These are phyloP conservation scores for Gerosis bhagava DNA, from an alignment of 2,888 invertebrate species.

Conservation along the genomic window DNA sequence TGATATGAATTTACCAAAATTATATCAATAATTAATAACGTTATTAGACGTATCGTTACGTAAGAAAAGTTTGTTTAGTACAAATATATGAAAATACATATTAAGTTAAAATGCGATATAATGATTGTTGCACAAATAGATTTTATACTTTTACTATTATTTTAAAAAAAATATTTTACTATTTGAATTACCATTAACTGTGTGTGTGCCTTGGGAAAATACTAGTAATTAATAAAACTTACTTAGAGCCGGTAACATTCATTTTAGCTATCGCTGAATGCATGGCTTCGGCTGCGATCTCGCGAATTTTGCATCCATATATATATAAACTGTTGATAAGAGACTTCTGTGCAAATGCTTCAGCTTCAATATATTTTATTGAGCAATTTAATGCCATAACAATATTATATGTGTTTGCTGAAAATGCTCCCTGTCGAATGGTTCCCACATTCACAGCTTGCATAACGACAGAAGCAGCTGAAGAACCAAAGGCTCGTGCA, in stretches of 20 bases:
- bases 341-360: slow-evolving; percentile 84
- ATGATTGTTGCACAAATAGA: too few species aligned
- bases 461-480: slow-evolving; percentile 83
- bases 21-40: too few species aligned
- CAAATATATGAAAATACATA: too few species aligned
- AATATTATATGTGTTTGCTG: slow-evolving; percentile 84
- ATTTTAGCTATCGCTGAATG: slow-evolving; percentile 84
- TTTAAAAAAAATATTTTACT: too few species aligned
- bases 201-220: too few species aligned
- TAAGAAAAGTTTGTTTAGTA: too few species aligned
- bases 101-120: too few species aligned
- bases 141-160: too few species aligned
- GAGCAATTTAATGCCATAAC: slow-evolving; percentile 84
- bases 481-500: slow-evolving; percentile 83
- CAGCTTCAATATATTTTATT: slow-evolving; percentile 82
- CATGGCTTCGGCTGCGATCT: slow-evolving; percentile 82
- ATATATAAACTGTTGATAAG: slow-evolving; percentile 84
- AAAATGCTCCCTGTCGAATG: slow-evolving; percentile 85
- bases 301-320: slow-evolving; percentile 79
- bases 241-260: slow-evolving; percentile 85
- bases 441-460: slow-evolving; percentile 73
- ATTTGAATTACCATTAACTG: too few species aligned
- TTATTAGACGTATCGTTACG: too few species aligned
- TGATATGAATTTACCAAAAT: too few species aligned
- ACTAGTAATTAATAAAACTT: too few species aligned